Conservation (phyloP, 1,140 invertebrate species). For the Carposina sasakii region DNA sequence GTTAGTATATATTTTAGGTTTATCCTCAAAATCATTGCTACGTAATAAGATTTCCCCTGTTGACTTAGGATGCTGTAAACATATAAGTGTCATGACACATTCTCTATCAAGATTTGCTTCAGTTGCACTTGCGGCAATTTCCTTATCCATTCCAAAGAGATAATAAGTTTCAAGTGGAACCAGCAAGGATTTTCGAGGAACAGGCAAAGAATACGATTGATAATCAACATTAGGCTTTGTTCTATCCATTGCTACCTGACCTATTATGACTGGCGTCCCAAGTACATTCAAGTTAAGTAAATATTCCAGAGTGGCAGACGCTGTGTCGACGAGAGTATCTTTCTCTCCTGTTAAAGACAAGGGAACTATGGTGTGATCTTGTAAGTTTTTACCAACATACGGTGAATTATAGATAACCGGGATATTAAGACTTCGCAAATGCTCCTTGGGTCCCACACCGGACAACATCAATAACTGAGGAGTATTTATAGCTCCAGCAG, state of each 20-base stretch:
- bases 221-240: conserved; percentile 17
- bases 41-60: conserved; percentile 82
- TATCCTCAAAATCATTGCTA: conserved; percentile 85
- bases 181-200: conserved; percentile 73
- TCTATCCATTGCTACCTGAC: conserved; percentile 19
- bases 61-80: conserved; percentile 84
- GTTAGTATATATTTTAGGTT: conserved; percentile 90
- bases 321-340: conserved; percentile 16
- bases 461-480: conserved; percentile 68
- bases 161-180: conserved; percentile 79
- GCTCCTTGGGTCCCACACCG: conserved; percentile 55
- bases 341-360: conserved; percentile 19
- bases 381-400: conserved; percentile 79
- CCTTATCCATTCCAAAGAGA: too few relatives aligned
- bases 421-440: conserved; percentile 58
- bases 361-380: conserved; percentile 69
- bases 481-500: conserved; percentile 68
- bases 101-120: conserved; percentile 75
- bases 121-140: conserved; percentile 63
- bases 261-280: conserved; percentile 20
- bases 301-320: conserved; percentile 14
- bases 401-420: conserved; percentile 71
- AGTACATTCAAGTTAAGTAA: conserved; percentile 15
- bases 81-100: conserved; percentile 83
- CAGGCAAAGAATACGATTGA: conserved; percentile 27